Evolutionary conservation across 2,113 vertebrate genomes (phyloP).

Genomic region (Sander lucioperca): DNA sequence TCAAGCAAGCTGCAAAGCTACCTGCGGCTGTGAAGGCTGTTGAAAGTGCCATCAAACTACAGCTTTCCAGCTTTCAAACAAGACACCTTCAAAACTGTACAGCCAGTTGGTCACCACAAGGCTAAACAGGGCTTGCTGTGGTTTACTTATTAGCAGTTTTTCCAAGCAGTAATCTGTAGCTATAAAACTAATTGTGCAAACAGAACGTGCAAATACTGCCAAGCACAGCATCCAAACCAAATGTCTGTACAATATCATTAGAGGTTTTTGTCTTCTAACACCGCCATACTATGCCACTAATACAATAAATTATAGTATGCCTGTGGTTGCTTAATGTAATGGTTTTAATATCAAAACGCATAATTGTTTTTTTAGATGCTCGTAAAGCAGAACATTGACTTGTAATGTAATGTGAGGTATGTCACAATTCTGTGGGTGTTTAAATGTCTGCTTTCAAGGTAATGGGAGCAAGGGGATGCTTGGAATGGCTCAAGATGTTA

Average conservation of each 20-base stretch:
- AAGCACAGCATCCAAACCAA: neutral
- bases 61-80: neutral
- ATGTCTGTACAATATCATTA: neutral
- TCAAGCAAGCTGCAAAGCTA: neutral
- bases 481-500: neutral
- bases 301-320: neutral
- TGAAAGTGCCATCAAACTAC: neutral
- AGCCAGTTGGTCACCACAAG: neutral
- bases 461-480: neutral
- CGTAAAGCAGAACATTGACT: neutral
- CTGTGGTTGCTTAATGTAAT: neutral
- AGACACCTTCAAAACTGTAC: slow-evolving; percentile 2
- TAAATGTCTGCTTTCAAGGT: neutral
- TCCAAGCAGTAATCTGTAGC: neutral
- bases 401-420: neutral
- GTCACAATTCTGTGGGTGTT: neutral
- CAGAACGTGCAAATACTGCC: neutral
- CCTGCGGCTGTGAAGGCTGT: neutral
- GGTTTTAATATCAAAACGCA: neutral
- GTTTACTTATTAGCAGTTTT: slow-evolving; percentile 1
- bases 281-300: neutral
- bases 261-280: neutral
- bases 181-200: slow-evolving; percentile 19
- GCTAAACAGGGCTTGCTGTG: neutral
- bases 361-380: neutral